Evolutionary conservation across 2,888 invertebrate species (phyloP).

Genomic region (Trichogramma evanescens): DNA sequence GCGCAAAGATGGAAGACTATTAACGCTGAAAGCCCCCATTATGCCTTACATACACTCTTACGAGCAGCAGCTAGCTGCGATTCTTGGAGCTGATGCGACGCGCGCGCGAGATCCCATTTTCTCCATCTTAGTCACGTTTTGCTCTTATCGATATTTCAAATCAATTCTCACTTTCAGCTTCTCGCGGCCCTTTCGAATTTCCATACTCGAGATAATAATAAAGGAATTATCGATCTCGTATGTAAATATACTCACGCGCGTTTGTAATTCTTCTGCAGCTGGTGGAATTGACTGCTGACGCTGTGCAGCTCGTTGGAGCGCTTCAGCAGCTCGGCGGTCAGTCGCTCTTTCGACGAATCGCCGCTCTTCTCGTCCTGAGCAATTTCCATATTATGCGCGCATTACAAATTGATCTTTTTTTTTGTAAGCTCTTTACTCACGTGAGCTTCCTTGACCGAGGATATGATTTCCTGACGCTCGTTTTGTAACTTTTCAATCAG

Average conservation of each 20-base stretch:
- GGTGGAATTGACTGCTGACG: slow-evolving; percentile 26
- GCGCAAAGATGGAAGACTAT: no score
- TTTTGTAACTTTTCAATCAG: slow-evolving; percentile 46
- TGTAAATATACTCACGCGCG: slow-evolving; percentile 24
- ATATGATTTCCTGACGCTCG: slow-evolving; percentile 52
- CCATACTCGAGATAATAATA: not conserved
- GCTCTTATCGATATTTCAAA: not conserved
- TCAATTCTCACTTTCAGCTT: not conserved
- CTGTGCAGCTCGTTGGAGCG: slow-evolving; percentile 45
- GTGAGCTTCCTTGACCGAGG: slow-evolving; percentile 47
- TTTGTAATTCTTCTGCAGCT: slow-evolving; percentile 26
- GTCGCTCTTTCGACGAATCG: slow-evolving; percentile 49
- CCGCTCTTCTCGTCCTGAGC: slow-evolving; percentile 38
- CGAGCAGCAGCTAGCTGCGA: no score
- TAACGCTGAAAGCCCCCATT: no score
- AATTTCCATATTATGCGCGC: not conserved
- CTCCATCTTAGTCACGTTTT: no score
- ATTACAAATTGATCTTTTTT: not conserved
- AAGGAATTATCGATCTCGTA: no score
- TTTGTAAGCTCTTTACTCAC: slow-evolving; percentile 34
- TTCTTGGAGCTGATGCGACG: no score
- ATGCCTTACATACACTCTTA: no score
- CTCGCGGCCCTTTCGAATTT: not conserved
- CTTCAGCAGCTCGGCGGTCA: slow-evolving; percentile 49
- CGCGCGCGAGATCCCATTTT: no score